Evolutionary conservation across 2,797 vertebrate species (phyloP).

Genomic region (Cossypha heuglini): DNA sequence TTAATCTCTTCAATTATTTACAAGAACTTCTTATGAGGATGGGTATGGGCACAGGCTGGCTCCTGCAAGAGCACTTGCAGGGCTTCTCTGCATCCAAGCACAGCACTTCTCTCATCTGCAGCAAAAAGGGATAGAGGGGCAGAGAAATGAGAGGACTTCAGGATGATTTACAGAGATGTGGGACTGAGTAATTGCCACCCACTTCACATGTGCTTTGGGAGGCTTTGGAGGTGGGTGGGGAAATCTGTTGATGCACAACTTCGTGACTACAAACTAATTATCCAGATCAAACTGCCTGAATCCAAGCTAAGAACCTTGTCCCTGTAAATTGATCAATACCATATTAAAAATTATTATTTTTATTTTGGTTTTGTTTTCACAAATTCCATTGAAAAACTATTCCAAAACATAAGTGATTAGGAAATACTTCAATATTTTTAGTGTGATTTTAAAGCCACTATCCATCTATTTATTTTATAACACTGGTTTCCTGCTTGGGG

Average conservation of each 20-base stretch:
- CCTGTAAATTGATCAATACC: not conserved
- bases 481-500: accelerated
- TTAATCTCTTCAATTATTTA: not conserved
- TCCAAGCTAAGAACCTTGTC: not conserved
- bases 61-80: not conserved
- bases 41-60: not conserved
- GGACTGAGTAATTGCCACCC: not conserved
- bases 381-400: not conserved
- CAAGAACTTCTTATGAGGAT: not conserved
- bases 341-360: not conserved
- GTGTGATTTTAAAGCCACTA: accelerated
- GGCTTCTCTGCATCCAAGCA: not conserved
- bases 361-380: not conserved
- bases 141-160: not conserved
- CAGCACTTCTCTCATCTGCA: not conserved
- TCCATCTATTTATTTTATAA: not conserved
- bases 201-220: not conserved
- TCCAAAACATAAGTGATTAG: not conserved
- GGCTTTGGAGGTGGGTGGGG: not conserved
- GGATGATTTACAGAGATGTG: not conserved
- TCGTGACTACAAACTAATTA: not conserved
- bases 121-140: not conserved
- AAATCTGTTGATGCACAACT: not conserved
- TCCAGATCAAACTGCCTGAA: not conserved
- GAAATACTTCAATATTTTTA: not conserved